phyloP scores from a whole-genome alignment of 2,797 vertebrate genomes.

The Poecile montanus region DNA sequence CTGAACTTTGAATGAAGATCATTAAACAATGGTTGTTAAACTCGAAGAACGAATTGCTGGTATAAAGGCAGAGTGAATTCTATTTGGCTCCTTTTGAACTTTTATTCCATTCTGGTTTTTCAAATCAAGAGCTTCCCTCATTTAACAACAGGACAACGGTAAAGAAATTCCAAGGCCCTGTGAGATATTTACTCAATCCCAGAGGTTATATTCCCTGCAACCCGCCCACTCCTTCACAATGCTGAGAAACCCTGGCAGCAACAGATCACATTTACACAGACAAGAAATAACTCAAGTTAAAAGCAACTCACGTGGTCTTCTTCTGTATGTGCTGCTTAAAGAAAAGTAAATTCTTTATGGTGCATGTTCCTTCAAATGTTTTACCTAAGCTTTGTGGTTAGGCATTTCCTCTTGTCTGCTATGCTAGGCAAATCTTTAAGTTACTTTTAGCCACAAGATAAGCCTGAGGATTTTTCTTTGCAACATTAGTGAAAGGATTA shows the following conservation, averaged over 20 bases:
- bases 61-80: neutral
- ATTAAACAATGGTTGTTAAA: neutral
- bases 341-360: slow-evolving; percentile 14
- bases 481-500: accelerated
- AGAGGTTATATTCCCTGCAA: neutral
- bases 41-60: neutral
- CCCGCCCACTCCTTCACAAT: neutral
- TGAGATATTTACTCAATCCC: neutral
- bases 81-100: neutral
- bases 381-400: neutral
- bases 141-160: neutral
- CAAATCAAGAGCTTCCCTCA: neutral
- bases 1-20: neutral
- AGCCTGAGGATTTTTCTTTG: neutral
- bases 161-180: neutral
- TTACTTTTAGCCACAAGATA: neutral
- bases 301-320: slow-evolving; percentile 58
- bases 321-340: slow-evolving; percentile 35
- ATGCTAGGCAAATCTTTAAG: neutral
- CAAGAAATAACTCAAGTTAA: slow-evolving; percentile 19
- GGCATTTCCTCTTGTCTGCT: neutral
- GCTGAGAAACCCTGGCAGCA: neutral
- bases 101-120: neutral
- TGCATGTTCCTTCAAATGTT: neutral
- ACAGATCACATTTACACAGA: neutral